Conservation (phyloP, 2,888 invertebrate genomes). For the Mactromeris polynyma region DNA sequence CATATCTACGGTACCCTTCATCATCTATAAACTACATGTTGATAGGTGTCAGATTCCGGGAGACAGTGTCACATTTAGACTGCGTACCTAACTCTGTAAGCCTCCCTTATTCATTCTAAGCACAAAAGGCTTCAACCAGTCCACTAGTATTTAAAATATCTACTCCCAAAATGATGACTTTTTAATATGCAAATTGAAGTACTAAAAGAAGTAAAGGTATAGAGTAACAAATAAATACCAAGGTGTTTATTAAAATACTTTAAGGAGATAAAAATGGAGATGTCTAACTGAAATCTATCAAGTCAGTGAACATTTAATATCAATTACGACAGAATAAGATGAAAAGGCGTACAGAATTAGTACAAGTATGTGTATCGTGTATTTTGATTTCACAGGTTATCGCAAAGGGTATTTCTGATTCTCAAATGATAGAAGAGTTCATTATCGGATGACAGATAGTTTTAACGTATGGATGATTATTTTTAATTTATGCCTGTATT, state of each 20-base stretch:
- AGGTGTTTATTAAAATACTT: not conserved
- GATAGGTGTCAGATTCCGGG: conserved; percentile 37
- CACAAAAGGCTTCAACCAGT: not conserved
- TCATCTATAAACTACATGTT: conserved; percentile 25
- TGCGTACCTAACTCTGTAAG: not conserved
- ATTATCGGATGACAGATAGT: not conserved
- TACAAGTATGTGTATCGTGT: not conserved
- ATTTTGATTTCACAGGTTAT: not conserved
- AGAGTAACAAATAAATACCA: not conserved
- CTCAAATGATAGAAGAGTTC: not conserved
- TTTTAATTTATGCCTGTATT: not conserved
- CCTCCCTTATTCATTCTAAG: not conserved
- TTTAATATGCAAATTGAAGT: conserved; percentile 55
- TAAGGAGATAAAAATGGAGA: not conserved
- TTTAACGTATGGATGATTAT: not conserved
- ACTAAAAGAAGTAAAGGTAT: conserved; percentile 25
- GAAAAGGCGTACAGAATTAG: not conserved
- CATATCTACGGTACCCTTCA: conserved; percentile 21
- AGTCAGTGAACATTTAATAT: not conserved
- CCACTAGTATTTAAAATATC: not conserved
- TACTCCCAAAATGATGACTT: conserved; percentile 23
- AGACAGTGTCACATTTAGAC: conserved; percentile 14
- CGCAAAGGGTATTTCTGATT: not conserved
- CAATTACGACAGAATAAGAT: not conserved
- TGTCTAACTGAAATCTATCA: not conserved